Evolutionary conservation across 2,888 invertebrate genomes (phyloP), one percentile per base, ranked within the genome.

Genomic region (Clitarchus hookeri): DNA sequence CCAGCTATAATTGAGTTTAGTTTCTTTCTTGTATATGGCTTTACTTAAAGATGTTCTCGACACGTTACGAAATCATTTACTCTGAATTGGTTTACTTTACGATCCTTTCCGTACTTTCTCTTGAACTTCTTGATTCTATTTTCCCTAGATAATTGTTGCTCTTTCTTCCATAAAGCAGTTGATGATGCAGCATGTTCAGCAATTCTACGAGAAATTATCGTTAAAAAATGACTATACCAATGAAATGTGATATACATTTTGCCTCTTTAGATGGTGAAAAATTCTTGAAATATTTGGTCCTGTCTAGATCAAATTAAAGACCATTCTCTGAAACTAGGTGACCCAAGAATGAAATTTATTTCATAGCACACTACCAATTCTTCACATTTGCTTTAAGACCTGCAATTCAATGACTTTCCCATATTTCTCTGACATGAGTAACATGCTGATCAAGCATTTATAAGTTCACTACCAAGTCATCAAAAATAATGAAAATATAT

Each of bases 211-310:
- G 25, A 25, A 84, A 84, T n/a, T 25, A 0, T 3, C 0, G 3
- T 53, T 26, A 65, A 19, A n/a, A 84, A 26, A 53, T 65, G 25
- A 26, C 26, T 77, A 84, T 84, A 2, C 84, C 54, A n/a, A 65
- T 36, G 36, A 84, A 84, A 4, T 16, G 12, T 25, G 65, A 25
- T 0, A n/a, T 9, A 19, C 0, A 13, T 23, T 19, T 13, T 4
- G 23, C 53, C 8, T 83, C 9, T 23, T 44, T 44, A 23, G 83
- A 44, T 0, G 84, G 84, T 6, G 65, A 13, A 26, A 84, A 65
- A 25, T 84, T 27, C 12, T 13, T 44, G 0, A 84, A 27, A 1
- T 0, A 13, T 11, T 65, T 11, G 25, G 84, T 84, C 3, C 84
- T 26, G 4, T 54, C 26, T 13, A 54, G 65, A 84, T 54, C 84